Conservation (phyloP, 92 coral and sea anemone genomes). For the Bergia puertoricense region DNA sequence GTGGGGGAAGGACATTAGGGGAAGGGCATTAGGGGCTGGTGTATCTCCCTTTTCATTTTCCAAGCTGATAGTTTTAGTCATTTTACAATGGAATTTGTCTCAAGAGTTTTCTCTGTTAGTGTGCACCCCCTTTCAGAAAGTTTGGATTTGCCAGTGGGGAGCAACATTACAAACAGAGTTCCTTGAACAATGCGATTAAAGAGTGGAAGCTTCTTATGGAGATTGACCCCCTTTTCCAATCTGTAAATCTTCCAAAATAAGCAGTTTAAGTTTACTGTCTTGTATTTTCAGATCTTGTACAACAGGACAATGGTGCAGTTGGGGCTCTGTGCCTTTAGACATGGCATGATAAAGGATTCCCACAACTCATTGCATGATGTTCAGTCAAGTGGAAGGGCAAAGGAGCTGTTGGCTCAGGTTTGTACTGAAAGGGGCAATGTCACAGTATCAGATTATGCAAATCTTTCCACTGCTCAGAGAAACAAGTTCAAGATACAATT, state of each 20-base stretch:
- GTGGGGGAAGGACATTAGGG: too few relatives aligned
- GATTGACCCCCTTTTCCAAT: too few relatives aligned
- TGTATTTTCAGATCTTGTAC: constrained; percentile 79
- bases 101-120: too few relatives aligned
- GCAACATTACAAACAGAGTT: too few relatives aligned
- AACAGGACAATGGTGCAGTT: constrained; percentile 98
- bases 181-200: too few relatives aligned
- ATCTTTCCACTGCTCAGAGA: background rate
- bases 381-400: constrained; percentile 98
- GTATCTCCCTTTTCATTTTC: background rate
- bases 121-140: too few relatives aligned
- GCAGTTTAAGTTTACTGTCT: too few relatives aligned
- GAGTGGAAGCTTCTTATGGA: too few relatives aligned
- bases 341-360: constrained; percentile 98
- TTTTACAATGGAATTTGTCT: too few relatives aligned
- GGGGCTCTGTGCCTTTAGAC: constrained; percentile 99
- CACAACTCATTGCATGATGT: constrained; percentile 95
- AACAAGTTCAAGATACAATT: background rate
- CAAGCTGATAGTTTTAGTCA: background rate
- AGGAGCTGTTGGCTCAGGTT: constrained; percentile 97
- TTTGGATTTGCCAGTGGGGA: too few relatives aligned
- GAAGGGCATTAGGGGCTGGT: too few relatives aligned
- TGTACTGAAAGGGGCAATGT: background rate
- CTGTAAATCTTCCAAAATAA: too few relatives aligned
- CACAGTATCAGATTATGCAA: background rate